phyloP scores from a whole-genome alignment of 2,888 invertebrate genomes.

The Sisyra terminalis region DNA sequence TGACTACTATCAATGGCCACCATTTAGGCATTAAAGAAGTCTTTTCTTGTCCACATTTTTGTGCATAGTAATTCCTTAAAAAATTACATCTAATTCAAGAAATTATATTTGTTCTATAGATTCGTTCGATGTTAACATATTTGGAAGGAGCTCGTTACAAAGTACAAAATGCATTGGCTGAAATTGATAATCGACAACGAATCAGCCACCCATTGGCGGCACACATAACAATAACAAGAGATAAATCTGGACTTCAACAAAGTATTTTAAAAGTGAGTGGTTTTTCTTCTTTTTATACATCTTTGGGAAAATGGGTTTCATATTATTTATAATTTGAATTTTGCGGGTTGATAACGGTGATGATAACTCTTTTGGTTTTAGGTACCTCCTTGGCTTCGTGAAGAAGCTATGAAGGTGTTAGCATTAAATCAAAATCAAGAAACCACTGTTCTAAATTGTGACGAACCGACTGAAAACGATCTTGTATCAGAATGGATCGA shows the following conservation, averaged over 20 bases:
- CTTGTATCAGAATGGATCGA: slow-evolving; percentile 51
- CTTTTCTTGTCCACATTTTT: too few species aligned
- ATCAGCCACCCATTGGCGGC: slow-evolving; percentile 67
- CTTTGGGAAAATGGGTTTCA: too few species aligned
- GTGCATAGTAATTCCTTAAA: too few species aligned
- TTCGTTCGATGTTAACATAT: slow-evolving; percentile 83
- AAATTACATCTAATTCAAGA: too few species aligned
- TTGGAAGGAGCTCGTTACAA: slow-evolving; percentile 83
- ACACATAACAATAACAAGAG: slow-evolving; percentile 75
- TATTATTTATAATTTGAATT: too few species aligned
- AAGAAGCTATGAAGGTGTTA: slow-evolving; percentile 35
- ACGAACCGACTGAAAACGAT: slow-evolving; percentile 30
- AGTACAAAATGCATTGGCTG: slow-evolving; percentile 65
- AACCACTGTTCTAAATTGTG: slow-evolving; percentile 31
- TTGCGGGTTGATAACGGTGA: background rate
- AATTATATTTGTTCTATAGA: slow-evolving; percentile 54
- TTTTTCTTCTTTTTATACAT: too few species aligned
- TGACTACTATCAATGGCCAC: too few species aligned
- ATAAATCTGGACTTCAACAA: slow-evolving; percentile 79
- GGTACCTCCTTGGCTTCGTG: slow-evolving; percentile 62
- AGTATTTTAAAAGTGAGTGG: slow-evolving; percentile 61
- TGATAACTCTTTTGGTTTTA: slow-evolving; percentile 18
- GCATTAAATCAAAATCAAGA: slow-evolving; percentile 24
- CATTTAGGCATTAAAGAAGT: too few species aligned
- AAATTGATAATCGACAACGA: slow-evolving; percentile 62